These are phyloP conservation scores for Phyllotreta striolata DNA, from an alignment of 2,888 invertebrate species.

Conservation along the genomic window DNA sequence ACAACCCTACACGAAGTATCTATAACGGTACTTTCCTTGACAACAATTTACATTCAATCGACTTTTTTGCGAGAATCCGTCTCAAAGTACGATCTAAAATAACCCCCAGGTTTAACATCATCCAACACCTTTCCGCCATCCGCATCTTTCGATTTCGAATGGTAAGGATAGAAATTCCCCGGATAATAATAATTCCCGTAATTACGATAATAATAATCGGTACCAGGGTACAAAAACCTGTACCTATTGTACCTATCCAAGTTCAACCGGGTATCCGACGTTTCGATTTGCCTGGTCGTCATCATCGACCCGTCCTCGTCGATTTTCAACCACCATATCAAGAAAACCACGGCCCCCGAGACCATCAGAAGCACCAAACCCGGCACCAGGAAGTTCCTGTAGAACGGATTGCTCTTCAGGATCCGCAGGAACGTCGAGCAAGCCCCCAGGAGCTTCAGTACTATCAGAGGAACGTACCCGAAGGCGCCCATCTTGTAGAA, in stretches of 20 bases:
- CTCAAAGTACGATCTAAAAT: constrained; percentile 28
- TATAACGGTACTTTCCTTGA: background rate
- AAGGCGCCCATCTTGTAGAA: constrained; percentile 53
- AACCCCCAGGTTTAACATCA: constrained; percentile 1
- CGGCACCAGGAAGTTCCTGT: constrained; percentile 57
- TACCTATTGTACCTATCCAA: background rate
- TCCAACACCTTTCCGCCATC: constrained; percentile 1
- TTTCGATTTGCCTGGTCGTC: constrained; percentile 18
- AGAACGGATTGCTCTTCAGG: constrained; percentile 55
- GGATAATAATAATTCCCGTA: constrained; percentile 10
- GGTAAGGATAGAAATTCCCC: too few species aligned
- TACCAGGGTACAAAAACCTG: background rate
- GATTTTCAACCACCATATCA: constrained; percentile 57
- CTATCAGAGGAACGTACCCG: constrained; percentile 54
- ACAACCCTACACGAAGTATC: background rate
- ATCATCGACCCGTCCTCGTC: constrained; percentile 38
- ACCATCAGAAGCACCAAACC: constrained; percentile 49
- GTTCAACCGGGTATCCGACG: background rate
- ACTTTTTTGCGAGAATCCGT: constrained; percentile 10
- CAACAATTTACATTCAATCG: background rate
- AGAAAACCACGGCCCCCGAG: constrained; percentile 54
- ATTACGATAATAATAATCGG: constrained; percentile 8
- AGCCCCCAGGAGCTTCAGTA: constrained; percentile 53
- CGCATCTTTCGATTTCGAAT: background rate
- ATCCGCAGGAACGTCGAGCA: constrained; percentile 51